Evolutionary conservation across 1,140 invertebrate genomes (phyloP), one percentile per base, ranked within the genome.

Genomic region (Choristoneura fumiferana): DNA sequence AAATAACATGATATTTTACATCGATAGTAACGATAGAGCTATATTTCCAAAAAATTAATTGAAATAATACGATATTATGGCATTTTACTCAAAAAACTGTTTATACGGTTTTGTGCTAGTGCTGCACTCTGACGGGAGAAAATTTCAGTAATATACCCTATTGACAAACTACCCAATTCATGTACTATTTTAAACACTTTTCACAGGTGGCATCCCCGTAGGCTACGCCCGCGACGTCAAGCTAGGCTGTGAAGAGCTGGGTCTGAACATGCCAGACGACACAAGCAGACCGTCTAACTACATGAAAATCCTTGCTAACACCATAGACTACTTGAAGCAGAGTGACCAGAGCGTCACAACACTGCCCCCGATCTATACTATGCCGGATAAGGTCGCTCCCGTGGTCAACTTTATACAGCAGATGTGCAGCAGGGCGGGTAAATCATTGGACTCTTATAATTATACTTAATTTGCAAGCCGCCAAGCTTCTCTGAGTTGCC

Each of bases 171-270:
- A n/a, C n/a, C n/a, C n/a, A n/a, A n/a, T n/a, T n/a, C n/a, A n/a
- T n/a, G n/a, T n/a, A n/a, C n/a, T n/a, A 36, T 52, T 63, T 34
- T 10, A n/a, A n/a, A n/a, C n/a, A n/a, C n/a, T 18, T 36, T 52
- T 12, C 58, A 34, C 57, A 90, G 88, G 81, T 12, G 43, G 69
- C 4, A 87, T 91, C 45, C 90, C 88, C 17, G 34, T 91, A 0
- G 92, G 92, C 0, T 93, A 90, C 61, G 81, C 79, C 0, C 77
- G 75, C 14, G 85, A 90, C 35, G 90, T 91, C 0, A 80, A 89
- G 45, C 66, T 83, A 4, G 79, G 81, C 4, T 85, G 89, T n/a
- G 58, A 87, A 17, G 71, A 87, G 1, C 84, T 86, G 0, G 92
- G 93, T 57, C 74, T 91, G 15, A 77, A 92, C 9, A 82, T 89